Conservation (phyloP, 2,797 vertebrate species). For the Channallabes apus region DNA sequence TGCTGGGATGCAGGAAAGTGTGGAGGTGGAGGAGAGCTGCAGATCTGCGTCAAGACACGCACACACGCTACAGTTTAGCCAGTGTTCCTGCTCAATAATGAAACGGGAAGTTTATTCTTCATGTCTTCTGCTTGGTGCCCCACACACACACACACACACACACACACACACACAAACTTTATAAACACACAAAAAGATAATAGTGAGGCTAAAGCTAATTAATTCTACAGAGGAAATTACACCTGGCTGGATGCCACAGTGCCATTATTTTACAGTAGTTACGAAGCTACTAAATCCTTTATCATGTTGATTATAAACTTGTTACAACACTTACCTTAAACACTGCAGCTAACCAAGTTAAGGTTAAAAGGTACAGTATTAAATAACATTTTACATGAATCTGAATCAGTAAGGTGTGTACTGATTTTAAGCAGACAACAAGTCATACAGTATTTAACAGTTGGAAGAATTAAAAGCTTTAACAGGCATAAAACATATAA, state of each 20-base stretch:
- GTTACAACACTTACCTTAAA: no score
- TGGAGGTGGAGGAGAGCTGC: slow-evolving; percentile 5
- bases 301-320: not conserved
- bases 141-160: not conserved
- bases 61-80: not conserved
- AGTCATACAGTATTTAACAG: not conserved
- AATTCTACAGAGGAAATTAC: not conserved
- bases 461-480: not conserved
- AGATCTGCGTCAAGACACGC: slow-evolving; percentile 12
- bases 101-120: slow-evolving; percentile 14
- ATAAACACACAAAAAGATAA: no score
- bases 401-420: not conserved
- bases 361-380: not conserved
- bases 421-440: not conserved
- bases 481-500: not conserved
- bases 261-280: not conserved
- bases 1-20: slow-evolving; percentile 73
- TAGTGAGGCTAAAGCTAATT: not conserved
- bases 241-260: slow-evolving; percentile 9
- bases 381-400: not conserved
- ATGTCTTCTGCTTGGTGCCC: not conserved
- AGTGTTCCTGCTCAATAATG: not conserved
- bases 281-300: not conserved
- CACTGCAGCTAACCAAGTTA: not conserved
- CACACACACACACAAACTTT: not conserved